Base-by-base conservation (phyloP, 2,797 vertebrate genomes). In the Delichon dasypus region DNA sequence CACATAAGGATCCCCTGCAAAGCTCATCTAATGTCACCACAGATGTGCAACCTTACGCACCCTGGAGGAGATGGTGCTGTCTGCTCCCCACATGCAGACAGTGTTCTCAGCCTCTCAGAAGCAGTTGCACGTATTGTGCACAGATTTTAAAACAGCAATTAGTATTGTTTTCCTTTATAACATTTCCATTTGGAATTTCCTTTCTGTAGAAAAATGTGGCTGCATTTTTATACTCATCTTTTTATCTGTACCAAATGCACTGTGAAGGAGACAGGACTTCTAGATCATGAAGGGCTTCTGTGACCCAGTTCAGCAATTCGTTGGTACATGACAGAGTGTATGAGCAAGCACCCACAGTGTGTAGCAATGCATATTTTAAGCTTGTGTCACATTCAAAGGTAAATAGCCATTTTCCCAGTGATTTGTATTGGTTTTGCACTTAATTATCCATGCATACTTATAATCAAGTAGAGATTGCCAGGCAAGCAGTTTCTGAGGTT, bases 371-470 rank as follows among this genome's bases (percentile, higher is more conserved):
- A 77, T 76, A 40, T 80, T 87, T 71, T 74, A 90, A 87, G 76
- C 60, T 76, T 34, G 27, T 82, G 29, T 90, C 7, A 3, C 58
- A 51, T 61, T 80, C 17, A 20, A 2, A 86, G 67, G 48, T 88
- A 81, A 88, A 65, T 64, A 66, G 54, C 75, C 55, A 22, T 90
- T 90, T 95, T 87, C 54, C 64, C 51, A 22, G 60, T 89, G 71
- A 76, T 94, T 90, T 90, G 36, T 90, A 64, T 53, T 64, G 26
- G 22, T 66, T 91, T 91, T 94, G 45, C 51, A 57, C 71, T 87
- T 87, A 30, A 51, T 89, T 93, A 70, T 78, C 36, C 21, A 7
- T 57, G 62, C 54, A 34, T 84, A 14, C 16, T 75, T 92, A 57
- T 11, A 66, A 16, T 27, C 45, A 71, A 79, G 16, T 57, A 77